Conservation (phyloP, 2,888 invertebrate genomes). For the Germaria angustata region DNA sequence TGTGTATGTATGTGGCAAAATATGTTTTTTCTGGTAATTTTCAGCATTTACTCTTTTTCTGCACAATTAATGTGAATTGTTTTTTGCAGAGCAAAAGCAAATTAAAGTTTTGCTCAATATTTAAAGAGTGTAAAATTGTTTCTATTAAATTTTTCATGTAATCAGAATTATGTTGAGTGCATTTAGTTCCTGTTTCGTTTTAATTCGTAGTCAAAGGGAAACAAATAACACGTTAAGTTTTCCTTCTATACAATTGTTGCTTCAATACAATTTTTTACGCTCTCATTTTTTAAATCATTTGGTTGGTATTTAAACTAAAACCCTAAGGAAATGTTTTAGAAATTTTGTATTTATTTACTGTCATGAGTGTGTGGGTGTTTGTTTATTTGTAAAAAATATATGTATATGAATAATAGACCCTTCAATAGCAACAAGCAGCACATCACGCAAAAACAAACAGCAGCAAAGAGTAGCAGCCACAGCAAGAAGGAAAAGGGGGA, state of each 20-base stretch:
- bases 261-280: background rate
- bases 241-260: conserved; percentile 21
- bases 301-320: conserved; percentile 4
- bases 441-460: background rate
- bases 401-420: conserved; percentile 4
- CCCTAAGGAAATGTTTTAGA: conserved; percentile 41
- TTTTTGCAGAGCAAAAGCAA: conserved; percentile 18
- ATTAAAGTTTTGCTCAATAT: conserved; percentile 29
- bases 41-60: background rate
- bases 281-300: background rate
- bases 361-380: background rate
- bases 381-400: too few relatives aligned
- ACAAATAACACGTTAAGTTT: background rate
- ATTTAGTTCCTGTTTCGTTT: background rate
- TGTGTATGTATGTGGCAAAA: background rate
- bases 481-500: background rate
- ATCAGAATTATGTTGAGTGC: background rate
- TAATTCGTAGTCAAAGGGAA: background rate
- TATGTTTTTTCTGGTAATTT: background rate
- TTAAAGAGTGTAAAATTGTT: background rate
- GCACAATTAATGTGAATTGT: conserved; percentile 31
- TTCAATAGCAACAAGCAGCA: background rate
- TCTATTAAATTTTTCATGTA: background rate
- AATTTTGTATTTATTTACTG: conserved; percentile 2
- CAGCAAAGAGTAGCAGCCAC: background rate